These are phyloP conservation scores for Tetranychus cinnabarinus DNA, from an alignment of 1,140 invertebrate genomes.

Conservation along the genomic window DNA sequence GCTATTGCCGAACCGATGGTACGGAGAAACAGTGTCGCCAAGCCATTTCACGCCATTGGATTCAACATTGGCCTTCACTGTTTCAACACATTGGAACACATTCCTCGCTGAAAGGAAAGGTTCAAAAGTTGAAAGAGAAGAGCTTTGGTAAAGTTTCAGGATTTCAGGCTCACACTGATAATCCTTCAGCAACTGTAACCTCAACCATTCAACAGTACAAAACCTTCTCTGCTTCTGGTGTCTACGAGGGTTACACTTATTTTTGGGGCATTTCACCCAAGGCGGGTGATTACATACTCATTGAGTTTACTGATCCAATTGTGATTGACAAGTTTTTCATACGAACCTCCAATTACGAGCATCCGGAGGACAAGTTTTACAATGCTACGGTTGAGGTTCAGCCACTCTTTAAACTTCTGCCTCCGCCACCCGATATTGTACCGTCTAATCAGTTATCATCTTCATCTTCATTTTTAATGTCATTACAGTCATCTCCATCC, in stretches of 20 bases:
- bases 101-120: constrained; percentile 84
- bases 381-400: constrained; percentile 67
- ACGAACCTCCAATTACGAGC: constrained; percentile 70
- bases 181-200: constrained; percentile 38
- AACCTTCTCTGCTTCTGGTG: constrained; percentile 49
- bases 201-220: constrained; percentile 62
- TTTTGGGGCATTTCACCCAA: constrained; percentile 79
- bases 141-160: constrained; percentile 68
- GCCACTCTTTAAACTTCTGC: constrained; percentile 21
- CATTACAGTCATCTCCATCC: neutral
- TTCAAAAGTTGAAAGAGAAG: constrained; percentile 84
- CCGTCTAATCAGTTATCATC: too few relatives aligned
- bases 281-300: constrained; percentile 50
- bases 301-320: constrained; percentile 53
- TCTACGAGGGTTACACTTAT: constrained; percentile 65
- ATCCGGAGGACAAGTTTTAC: constrained; percentile 63
- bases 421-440: neutral
- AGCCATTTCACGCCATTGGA: constrained; percentile 51
- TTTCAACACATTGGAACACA: constrained; percentile 83
- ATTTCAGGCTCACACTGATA: constrained; percentile 35
- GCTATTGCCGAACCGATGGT: constrained; percentile 66
- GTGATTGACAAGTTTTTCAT: constrained; percentile 58
- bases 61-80: constrained; percentile 49
- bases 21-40: constrained; percentile 55
- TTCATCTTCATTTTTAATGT: neutral